Percentiles rank a stretch among this genome's conserved stretches.
Evolutionary conservation across 1,140 invertebrate genomes (phyloP).

Genomic region (Telenomus remus): DNA sequence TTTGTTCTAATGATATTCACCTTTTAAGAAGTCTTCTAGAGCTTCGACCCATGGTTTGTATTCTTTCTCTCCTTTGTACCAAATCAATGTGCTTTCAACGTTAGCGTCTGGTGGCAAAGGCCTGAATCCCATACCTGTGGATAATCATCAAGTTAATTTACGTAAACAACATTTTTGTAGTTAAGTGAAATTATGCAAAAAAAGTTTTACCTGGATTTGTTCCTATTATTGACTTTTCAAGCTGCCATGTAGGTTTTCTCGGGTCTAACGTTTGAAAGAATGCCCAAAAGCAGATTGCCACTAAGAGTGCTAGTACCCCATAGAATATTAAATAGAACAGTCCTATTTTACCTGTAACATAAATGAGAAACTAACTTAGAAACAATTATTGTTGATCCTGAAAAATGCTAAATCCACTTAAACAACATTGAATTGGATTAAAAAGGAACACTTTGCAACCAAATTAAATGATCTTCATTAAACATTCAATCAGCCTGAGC

Average conservation of each 20-base stretch:
- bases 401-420: no score
- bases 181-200: no score
- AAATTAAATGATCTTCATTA: neutral
- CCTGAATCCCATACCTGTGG: slow-evolving; percentile 92
- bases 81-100: slow-evolving; percentile 94
- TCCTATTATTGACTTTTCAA: slow-evolving; percentile 89
- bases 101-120: slow-evolving; percentile 88
- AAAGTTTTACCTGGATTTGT: slow-evolving; percentile 93
- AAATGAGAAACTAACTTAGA: slow-evolving; percentile 20
- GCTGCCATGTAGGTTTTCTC: slow-evolving; percentile 88
- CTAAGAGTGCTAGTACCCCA: slow-evolving; percentile 88
- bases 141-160: no score
- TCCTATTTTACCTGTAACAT: slow-evolving; percentile 87
- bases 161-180: no score
- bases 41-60: slow-evolving; percentile 86
- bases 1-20: slow-evolving; percentile 75
- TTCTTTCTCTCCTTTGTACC: slow-evolving; percentile 88
- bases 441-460: neutral
- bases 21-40: slow-evolving; percentile 83
- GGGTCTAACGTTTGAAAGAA: slow-evolving; percentile 94
- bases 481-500: no score
- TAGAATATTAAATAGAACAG: slow-evolving; percentile 96
- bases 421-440: neutral
- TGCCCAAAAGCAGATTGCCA: slow-evolving; percentile 91
- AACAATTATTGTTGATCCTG: no score